Conservation (phyloP, 2,888 invertebrate species). For the Ophion costatus region DNA sequence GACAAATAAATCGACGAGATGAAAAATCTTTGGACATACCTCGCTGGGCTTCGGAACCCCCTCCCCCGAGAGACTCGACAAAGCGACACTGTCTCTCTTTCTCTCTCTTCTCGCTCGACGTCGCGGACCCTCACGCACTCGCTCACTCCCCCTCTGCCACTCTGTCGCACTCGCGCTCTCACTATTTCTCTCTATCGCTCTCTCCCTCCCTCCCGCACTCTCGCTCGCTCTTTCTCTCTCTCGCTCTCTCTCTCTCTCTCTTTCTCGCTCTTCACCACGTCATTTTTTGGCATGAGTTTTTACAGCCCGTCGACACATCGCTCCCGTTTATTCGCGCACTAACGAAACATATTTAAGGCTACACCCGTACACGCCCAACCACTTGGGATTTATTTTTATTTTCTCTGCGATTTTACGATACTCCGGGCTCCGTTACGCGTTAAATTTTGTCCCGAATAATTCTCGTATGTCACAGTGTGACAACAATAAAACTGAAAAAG, state of each 20-base stretch:
- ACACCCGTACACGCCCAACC: slow-evolving; percentile 5
- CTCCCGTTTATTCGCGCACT: slow-evolving; percentile 68
- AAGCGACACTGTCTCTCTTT: slow-evolving; percentile 61
- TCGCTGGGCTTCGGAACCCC: slow-evolving; percentile 56
- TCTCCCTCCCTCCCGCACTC: slow-evolving; percentile 8
- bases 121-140: slow-evolving; percentile 9
- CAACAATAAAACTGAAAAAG: slow-evolving; percentile 75
- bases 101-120: neutral
- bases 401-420: slow-evolving; percentile 12
- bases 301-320: slow-evolving; percentile 68
- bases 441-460: slow-evolving; percentile 71
- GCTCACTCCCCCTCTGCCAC: slow-evolving; percentile 70
- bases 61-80: slow-evolving; percentile 61
- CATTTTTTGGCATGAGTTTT: slow-evolving; percentile 77
- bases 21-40: slow-evolving; percentile 58
- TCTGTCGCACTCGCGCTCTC: neutral
- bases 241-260: slow-evolving; percentile 11
- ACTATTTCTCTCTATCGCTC: slow-evolving; percentile 5
- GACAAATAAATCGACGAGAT: slow-evolving; percentile 24
- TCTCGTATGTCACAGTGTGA: slow-evolving; percentile 73
- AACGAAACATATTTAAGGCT: slow-evolving; percentile 37
- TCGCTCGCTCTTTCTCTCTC: slow-evolving; percentile 58
- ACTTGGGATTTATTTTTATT: slow-evolving; percentile 70
- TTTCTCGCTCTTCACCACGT: slow-evolving; percentile 75
- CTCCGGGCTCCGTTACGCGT: slow-evolving; percentile 60